Conservation (phyloP, 30 jellyfish, hydroid and myxozoan species). For the Cassiopea andromeda region DNA sequence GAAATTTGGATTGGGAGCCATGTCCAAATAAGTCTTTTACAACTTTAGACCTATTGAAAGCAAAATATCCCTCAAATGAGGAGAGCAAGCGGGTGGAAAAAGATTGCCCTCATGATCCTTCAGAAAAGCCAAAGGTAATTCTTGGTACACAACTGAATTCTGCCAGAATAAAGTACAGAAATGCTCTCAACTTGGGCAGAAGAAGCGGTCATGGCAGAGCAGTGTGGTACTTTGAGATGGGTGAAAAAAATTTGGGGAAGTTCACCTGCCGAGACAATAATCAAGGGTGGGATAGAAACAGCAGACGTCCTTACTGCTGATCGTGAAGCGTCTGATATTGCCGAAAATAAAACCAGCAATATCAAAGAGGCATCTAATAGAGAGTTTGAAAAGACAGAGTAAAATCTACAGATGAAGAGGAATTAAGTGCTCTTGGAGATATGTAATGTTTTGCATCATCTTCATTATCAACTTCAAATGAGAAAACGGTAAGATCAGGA, state of each 20-base stretch:
- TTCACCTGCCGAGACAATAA: neutral
- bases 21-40: neutral
- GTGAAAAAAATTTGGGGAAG: neutral
- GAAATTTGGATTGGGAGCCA: neutral
- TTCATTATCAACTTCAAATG: neutral
- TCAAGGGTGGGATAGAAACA: neutral
- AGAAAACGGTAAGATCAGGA: neutral
- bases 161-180: neutral
- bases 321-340: neutral
- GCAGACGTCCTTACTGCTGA: neutral
- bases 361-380: neutral
- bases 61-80: neutral
- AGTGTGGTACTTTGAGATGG: neutral
- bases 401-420: neutral
- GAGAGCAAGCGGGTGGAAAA: neutral
- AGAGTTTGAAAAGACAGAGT: neutral
- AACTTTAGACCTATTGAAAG: neutral
- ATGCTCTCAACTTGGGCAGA: neutral
- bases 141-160: neutral
- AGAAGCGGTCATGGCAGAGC: neutral
- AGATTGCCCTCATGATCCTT: neutral
- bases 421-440: neutral
- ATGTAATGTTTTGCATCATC: neutral
- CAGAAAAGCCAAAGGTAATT: neutral
- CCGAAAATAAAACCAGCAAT: neutral